Evolutionary conservation across 1,140 invertebrate genomes (phyloP).

Genomic region (Piezodorus guildinii): DNA sequence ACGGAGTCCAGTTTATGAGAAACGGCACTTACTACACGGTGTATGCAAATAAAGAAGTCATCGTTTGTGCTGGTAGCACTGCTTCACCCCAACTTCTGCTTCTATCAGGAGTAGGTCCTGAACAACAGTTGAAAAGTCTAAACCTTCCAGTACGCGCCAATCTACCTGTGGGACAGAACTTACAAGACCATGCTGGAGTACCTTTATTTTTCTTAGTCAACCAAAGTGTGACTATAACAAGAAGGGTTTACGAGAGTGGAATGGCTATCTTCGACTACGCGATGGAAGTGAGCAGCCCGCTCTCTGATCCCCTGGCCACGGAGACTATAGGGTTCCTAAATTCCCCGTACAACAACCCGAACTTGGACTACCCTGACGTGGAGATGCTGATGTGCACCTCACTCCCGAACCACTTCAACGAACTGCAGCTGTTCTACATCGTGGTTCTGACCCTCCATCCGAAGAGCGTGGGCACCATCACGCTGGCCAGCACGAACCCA

Average conservation of each 20-base stretch:
- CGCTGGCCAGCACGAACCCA: neutral
- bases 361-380: neutral
- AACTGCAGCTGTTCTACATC: neutral
- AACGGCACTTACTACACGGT: conserved; percentile 20
- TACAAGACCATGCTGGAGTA: conserved; percentile 42
- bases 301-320: neutral
- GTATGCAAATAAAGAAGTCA: conserved; percentile 44
- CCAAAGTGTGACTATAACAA: neutral
- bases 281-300: neutral
- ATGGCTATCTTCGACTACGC: neutral
- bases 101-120: conserved; percentile 57
- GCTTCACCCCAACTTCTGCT: conserved; percentile 60
- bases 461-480: neutral
- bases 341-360: neutral
- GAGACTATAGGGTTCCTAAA: neutral
- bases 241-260: neutral
- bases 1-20: conserved; percentile 48
- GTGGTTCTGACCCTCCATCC: neutral
- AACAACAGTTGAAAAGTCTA: conserved; percentile 39
- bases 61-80: conserved; percentile 54
- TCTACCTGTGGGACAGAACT: conserved; percentile 44
- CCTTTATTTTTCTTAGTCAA: conserved; percentile 26
- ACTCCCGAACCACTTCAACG: neutral
- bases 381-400: neutral
- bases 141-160: conserved; percentile 39